phyloP scores from a whole-genome alignment of 1,140 invertebrate species.

The Temnothorax nylanderi region DNA sequence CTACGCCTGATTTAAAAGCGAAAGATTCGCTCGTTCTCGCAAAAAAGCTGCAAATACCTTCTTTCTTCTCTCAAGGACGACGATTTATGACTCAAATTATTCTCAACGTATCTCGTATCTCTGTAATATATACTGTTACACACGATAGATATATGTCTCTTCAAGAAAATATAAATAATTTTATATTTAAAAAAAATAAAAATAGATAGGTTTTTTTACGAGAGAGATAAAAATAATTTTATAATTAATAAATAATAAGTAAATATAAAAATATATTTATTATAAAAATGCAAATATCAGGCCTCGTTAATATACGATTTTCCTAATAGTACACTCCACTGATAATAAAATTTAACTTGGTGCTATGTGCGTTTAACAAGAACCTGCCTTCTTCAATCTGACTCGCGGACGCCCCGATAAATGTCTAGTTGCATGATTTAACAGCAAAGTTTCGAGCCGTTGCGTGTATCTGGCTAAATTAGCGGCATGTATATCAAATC shows the following conservation, averaged over 20 bases:
- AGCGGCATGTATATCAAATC: conserved; percentile 63
- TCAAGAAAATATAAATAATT: background rate
- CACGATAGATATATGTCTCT: background rate
- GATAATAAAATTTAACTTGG: conserved; percentile 39
- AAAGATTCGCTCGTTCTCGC: conserved; percentile 17
- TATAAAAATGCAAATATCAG: background rate
- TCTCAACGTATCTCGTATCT: background rate
- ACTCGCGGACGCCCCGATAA: background rate
- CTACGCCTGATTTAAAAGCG: conserved; percentile 40
- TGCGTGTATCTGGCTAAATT: conserved; percentile 64
- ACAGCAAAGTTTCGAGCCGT: conserved; percentile 58
- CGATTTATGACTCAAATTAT: conserved; percentile 52
- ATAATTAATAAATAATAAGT: background rate
- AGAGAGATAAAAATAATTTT: background rate
- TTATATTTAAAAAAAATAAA: background rate
- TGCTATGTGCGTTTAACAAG: conserved; percentile 38
- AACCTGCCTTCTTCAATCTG: conserved; percentile 36
- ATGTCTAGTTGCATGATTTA: conserved; percentile 60
- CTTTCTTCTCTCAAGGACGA: conserved; percentile 30
- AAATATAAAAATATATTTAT: background rate
- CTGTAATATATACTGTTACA: background rate
- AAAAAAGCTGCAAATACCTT: conserved; percentile 15
- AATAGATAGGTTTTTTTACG: background rate
- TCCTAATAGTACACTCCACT: conserved; percentile 14
- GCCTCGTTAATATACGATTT: background rate